Base-by-base conservation (phyloP, 1,140 invertebrate species). In the Solen grandis region DNA sequence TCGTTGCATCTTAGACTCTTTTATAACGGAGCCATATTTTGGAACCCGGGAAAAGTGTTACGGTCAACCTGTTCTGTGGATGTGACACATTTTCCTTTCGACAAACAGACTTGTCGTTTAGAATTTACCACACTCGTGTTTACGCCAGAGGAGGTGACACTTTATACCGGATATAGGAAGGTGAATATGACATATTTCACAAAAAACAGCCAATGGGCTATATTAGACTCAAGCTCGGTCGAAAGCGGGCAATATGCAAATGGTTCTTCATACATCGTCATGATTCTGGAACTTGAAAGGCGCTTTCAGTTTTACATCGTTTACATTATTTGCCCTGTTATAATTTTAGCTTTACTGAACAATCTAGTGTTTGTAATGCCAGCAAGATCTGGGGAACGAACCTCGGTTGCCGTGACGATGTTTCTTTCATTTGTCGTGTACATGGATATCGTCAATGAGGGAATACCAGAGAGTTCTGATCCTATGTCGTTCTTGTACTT, bases 381-480 rank as follows among this genome's bases (percentile, higher is more conserved):
- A 5, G 93, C 94, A 0, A 93, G 94, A 78, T 93, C 92, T 5
- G 94, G 94, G 0, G 94, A 94, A 85, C 93, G 94, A 82, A 93
- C 94, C 52, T 92, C 93, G 3, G 91, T 94, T 16, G 93, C 94
- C 31, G 88, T 94, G 36, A 94, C 94, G 5, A 92, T 94, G 3
- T 89, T 94, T 4, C 86, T 94, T 19, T 93, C 94, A 5, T 94
- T 94, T 84, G 92, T 92, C 59, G 93, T 94, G n/a, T 94, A 94
- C 86, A 93, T 94, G 91, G 85, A 94, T 62, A 93, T 93, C 70
- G 93, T 94, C 46, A 93, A 93, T 31, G 93, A 94, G 83, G 93
- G 93, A 79, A 92, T 94, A 89, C 94, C 94, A 19, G 92, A 94
- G 84, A 94, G 93, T 5, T 94, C 93, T 3, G 93, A 93, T 54